These are phyloP conservation scores for Copidosoma aretas DNA, from an alignment of 2,888 invertebrate genomes.

Conservation along the genomic window DNA sequence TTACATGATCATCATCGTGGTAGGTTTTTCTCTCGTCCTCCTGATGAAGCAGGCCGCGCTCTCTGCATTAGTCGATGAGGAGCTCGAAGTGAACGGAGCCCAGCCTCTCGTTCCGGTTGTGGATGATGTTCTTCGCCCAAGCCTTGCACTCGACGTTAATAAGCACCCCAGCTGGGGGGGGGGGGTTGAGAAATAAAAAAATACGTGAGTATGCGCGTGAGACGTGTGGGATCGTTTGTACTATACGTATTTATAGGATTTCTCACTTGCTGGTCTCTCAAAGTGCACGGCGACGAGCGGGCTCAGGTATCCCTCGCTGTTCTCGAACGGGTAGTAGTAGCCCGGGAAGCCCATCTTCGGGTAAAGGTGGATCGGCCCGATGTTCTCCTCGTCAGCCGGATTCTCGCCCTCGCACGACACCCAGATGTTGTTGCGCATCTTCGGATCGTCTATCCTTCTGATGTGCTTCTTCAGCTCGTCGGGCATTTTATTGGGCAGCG, in stretches of 20 bases:
- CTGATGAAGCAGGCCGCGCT: background rate
- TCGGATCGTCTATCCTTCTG: slow-evolving; percentile 63
- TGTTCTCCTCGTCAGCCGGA: slow-evolving; percentile 89
- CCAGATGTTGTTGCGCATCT: slow-evolving; percentile 78
- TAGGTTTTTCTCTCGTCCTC: no score
- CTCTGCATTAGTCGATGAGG: slow-evolving; percentile 67
- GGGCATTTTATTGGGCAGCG: slow-evolving; percentile 80
- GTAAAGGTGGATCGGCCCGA: slow-evolving; percentile 83
- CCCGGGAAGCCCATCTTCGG: slow-evolving; percentile 86
- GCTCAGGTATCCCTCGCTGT: slow-evolving; percentile 85
- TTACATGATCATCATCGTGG: no score
- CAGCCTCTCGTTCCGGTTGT: slow-evolving; percentile 72
- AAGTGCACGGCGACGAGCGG: slow-evolving; percentile 88
- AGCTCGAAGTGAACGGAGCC: slow-evolving; percentile 79
- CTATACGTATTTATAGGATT: background rate
- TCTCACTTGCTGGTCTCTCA: slow-evolving; percentile 81
- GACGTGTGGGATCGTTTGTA: no score
- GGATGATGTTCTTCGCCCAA: slow-evolving; percentile 73
- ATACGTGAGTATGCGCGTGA: background rate
- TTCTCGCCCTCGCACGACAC: slow-evolving; percentile 94
- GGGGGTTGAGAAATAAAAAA: no score
- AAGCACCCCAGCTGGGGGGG: slow-evolving; percentile 67
- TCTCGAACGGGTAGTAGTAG: slow-evolving; percentile 88
- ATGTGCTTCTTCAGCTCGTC: slow-evolving; percentile 74
- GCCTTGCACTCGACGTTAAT: slow-evolving; percentile 76